Evolutionary conservation across 2,113 vertebrate genomes (phyloP).

Genomic region (Erythrolamprus reginae): DNA sequence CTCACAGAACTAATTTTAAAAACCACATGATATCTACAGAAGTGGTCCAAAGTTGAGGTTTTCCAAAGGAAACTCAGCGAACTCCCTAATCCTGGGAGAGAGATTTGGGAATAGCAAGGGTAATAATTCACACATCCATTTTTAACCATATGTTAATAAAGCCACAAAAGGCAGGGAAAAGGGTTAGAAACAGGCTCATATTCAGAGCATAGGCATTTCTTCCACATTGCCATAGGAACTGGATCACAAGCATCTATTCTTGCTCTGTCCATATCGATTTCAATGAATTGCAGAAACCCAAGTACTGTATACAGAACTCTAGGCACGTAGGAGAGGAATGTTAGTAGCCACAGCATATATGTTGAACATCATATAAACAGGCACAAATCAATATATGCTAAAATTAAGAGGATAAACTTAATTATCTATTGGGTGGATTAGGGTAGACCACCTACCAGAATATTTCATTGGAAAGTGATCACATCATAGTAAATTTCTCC

Average conservation of each 20-base stretch:
- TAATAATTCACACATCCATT: not conserved
- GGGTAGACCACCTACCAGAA: not conserved
- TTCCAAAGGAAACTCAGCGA: not conserved
- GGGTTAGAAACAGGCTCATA: not conserved
- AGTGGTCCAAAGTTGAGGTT: not conserved
- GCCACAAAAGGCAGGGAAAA: not conserved
- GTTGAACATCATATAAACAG: not conserved
- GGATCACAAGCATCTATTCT: not conserved
- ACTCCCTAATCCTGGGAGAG: not conserved
- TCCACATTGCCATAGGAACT: too few species aligned
- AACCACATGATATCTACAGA: constrained; percentile 15
- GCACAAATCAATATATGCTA: not conserved
- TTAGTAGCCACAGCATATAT: not conserved
- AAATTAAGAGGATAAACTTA: not conserved
- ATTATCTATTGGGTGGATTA: not conserved
- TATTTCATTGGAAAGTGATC: not conserved
- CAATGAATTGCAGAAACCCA: not conserved
- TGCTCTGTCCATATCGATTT: not conserved
- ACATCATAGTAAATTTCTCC: not conserved
- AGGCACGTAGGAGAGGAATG: not conserved
- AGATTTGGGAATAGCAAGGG: not conserved
- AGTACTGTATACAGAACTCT: not conserved
- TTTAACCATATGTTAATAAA: not conserved
- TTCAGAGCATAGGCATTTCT: not conserved
- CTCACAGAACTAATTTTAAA: constrained; percentile 30